A percentile compares a stretch with the other conserved stretches of the same genome.
phyloP scores from a whole-genome alignment of 35 echinoderm and acorn worm species.

The Apostichopus japonicus region DNA sequence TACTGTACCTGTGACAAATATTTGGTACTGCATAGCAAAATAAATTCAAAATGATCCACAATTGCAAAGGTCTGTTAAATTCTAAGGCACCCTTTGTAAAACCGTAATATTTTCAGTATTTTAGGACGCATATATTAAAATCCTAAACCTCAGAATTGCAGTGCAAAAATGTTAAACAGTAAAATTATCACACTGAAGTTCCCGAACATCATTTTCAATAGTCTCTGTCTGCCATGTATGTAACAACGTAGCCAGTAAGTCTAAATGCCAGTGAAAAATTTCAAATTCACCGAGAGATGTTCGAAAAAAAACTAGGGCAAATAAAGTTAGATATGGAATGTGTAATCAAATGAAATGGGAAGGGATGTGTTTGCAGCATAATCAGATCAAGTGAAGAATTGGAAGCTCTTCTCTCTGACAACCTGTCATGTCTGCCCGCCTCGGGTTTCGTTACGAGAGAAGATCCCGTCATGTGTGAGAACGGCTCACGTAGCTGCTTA shows the following conservation, averaged over 20 bases:
- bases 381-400: conserved; percentile 42
- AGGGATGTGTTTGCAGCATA: conserved; percentile 1
- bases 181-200: too few species aligned
- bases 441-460: conserved; percentile 1
- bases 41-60: too few species aligned
- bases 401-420: conserved; percentile 31
- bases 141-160: too few species aligned
- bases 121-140: too few species aligned
- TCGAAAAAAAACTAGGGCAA: background rate
- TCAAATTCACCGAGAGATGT: background rate
- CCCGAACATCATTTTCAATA: too few species aligned
- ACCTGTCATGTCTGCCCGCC: background rate
- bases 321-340: conserved; percentile 12
- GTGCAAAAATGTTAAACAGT: too few species aligned
- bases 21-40: too few species aligned
- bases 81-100: too few species aligned
- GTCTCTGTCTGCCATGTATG: background rate
- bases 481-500: background rate
- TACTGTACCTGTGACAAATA: too few species aligned
- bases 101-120: too few species aligned
- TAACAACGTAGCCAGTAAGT: background rate
- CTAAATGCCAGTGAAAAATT: background rate
- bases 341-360: conserved; percentile 19
- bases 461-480: conserved; percentile 10
- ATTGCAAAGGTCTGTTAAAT: too few species aligned